Base-by-base conservation (phyloP, 2,113 vertebrate genomes). In the Pedionomus torquatus region DNA sequence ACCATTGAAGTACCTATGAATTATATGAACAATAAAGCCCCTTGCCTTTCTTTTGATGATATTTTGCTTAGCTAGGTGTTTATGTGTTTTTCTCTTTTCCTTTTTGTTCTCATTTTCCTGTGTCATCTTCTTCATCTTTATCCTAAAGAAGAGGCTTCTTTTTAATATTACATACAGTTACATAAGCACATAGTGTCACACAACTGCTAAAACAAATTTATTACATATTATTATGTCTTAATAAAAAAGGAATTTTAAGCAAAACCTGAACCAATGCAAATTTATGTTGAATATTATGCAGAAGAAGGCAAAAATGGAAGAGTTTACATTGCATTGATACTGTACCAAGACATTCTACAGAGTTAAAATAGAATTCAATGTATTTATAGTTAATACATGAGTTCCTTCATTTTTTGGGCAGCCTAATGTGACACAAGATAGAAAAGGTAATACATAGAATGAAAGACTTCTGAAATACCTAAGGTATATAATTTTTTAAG, bases 11-110 rank as follows among this genome's bases (percentile, higher is more conserved):
- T 4, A 87, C 1, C 7, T 37, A 48, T 35, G 11, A 64, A 77
- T 52, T 52, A 58, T 6, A 39, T 8, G 11, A 26, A 31, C 69
- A 88, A 31, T 31, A 61, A 19, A 0, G 0, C 2, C 3, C 9
- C 18, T n/a, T 51, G 11, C 4, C 39, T 65, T 74, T 54, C n/a
- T 70, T 13, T 74, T 76, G 7, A 37, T 61, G 10, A 0, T 80
- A 5, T 43, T 86, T 83, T 71, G 2, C 2, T 68, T 69, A 58
- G 7, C 7, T 23, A 58, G 25, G 5, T 48, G 2, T 11, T 63
- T 23, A 58, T 21, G 5, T 48, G 2, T 11, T 63, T 71, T 76
- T 30, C 15, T n/a, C 14, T 1, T 54, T 68, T 66, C 8, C 3
- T 33, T 81, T 77, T 66, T 66, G 8, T 52, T 58, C 68, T 49